A percentile compares a stretch with the other conserved stretches of the same genome.
Evolutionary conservation across 2,888 invertebrate species (phyloP).

Genomic region (Euphydryas editha): DNA sequence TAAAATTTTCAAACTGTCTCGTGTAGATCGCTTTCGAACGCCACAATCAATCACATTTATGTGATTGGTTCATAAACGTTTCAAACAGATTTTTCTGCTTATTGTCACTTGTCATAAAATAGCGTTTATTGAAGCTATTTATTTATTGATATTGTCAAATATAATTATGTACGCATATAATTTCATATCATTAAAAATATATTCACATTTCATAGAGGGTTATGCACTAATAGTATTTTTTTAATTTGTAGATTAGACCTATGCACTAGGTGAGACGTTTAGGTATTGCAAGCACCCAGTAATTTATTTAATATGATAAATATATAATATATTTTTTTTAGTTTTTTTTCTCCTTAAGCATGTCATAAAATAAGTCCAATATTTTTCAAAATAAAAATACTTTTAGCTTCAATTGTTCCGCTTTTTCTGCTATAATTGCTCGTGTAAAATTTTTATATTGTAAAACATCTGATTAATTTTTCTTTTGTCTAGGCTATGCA

Average conservation of each 20-base stretch:
- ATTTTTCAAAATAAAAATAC: constrained; percentile 25
- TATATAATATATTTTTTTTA: constrained; percentile 1
- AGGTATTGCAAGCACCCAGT: constrained; percentile 19
- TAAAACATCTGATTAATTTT: constrained; percentile 40
- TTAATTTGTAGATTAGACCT: constrained; percentile 12
- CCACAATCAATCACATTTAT: constrained; percentile 24
- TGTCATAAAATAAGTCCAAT: constrained; percentile 11
- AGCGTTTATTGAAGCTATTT: constrained; percentile 5
- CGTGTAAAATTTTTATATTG: not conserved
- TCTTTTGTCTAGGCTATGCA: constrained; percentile 91
- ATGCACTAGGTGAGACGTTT: constrained; percentile 20
- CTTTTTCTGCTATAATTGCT: constrained; percentile 31
- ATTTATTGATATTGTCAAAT: constrained; percentile 3
- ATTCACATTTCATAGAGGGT: constrained; percentile 26
- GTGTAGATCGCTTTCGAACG: constrained; percentile 56
- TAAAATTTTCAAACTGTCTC: constrained; percentile 65
- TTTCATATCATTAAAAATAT: constrained; percentile 37
- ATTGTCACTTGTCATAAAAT: constrained; percentile 5
- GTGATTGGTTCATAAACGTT: constrained; percentile 15
- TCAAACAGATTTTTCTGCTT: constrained; percentile 24
- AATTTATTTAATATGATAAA: constrained; percentile 13
- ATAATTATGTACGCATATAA: constrained; percentile 6
- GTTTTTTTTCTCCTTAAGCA: constrained; percentile 9
- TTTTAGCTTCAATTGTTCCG: constrained; percentile 29
- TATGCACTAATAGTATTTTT: constrained; percentile 21